Conservation (phyloP, 1,140 invertebrate genomes). For the Drosophila dunni region DNA sequence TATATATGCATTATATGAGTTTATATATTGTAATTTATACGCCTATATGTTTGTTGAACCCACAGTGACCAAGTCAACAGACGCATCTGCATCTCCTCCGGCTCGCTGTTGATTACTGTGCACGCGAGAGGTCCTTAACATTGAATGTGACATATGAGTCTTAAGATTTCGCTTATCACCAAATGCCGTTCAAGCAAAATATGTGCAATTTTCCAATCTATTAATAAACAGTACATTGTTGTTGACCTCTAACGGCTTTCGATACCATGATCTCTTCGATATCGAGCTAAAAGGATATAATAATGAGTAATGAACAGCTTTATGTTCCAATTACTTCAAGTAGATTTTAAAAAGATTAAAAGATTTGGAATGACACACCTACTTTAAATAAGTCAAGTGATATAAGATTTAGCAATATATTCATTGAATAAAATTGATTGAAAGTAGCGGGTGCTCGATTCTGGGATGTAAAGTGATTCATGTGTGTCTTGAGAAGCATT, state of each 20-base stretch:
- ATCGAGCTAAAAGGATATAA: background rate
- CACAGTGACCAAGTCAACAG: conserved; percentile 29
- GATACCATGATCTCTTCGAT: background rate
- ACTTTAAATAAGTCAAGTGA: no score
- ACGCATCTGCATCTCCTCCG: conserved; percentile 22
- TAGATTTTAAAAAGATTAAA: no score
- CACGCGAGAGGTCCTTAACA: conserved; percentile 63
- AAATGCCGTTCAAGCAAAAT: background rate
- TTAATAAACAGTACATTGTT: conserved; percentile 17
- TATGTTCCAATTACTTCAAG: no score
- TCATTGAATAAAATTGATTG: no score
- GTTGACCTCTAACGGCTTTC: background rate
- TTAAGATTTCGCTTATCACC: conserved; percentile 46
- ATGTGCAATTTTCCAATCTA: background rate
- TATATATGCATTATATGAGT: background rate
- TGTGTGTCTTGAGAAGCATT: no score
- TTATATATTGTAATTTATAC: background rate
- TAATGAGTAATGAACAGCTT: no score
- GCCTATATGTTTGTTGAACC: conserved; percentile 67
- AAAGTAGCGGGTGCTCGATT: no score
- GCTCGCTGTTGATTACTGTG: conserved; percentile 38
- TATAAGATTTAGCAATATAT: no score
- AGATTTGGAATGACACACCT: no score
- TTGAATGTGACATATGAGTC: conserved; percentile 51
- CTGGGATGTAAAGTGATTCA: no score